Base-by-base conservation (phyloP, 2,888 invertebrate genomes). In the Drosophila fulvimacula region DNA sequence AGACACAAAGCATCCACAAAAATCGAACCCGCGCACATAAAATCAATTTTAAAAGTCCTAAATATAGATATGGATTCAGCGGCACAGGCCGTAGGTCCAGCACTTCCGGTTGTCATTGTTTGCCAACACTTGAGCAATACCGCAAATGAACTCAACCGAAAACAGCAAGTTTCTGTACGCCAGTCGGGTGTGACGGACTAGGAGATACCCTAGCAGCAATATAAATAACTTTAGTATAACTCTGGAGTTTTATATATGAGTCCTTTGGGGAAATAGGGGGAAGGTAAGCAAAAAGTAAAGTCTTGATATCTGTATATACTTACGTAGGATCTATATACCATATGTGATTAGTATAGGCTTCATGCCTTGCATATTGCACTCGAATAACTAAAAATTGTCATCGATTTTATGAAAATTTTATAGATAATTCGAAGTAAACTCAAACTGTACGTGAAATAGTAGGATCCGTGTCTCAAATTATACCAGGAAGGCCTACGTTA, bases 41-140 rank as follows among this genome's bases (percentile, higher is more conserved):
- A 88, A 85, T 85, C 85, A 83, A 81, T 85, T 85, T 85, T 51
- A 69, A 48, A 76, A 38, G 38, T 19, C 27, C 62, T 66, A 77
- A 59, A 69, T 69, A 76, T 76, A 76, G 65, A 49, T 21, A 30
- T 55, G 19, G 44, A 52, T 64, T 27, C 52, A 51, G 65, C 11
- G 46, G 17, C 11, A 49, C n/a, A 30, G 36, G 34, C 19, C 34
- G 41, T 44, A 60, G 30, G 41, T 46, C 62, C 56, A 39, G 64
- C 65, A 76, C 77, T 79, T 79, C 84, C 79, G 74, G 60, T 56
- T 63, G 62, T 60, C 51, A 57, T 57, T 63, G 36, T 42, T 15
- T n/a, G 44, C 32, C 34, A 44, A 19, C 68, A 62, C 66, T 58
- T 68, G 60, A 55, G 57, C 58, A 73, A 48, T 57, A 51, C 56